Percentiles rank a stretch among this genome's conserved stretches.
Evolutionary conservation across 2,797 vertebrate genomes (phyloP).

Genomic region (Gephyroberyx darwinii): DNA sequence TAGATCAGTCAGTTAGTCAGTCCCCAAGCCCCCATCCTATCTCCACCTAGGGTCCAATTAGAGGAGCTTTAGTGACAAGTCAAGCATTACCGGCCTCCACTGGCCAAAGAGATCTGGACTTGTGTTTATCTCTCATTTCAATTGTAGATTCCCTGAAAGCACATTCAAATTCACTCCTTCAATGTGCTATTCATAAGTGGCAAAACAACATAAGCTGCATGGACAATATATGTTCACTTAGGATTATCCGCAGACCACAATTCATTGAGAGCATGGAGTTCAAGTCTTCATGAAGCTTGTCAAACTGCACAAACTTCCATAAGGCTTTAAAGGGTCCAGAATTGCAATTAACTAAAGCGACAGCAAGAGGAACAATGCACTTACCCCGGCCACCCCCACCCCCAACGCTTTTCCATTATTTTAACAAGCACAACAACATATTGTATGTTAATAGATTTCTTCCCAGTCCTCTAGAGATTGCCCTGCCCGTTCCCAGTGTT

Average conservation of each 20-base stretch:
- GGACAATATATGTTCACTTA: conserved; percentile 80
- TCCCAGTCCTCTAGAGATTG: conserved; percentile 69
- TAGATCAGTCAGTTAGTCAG: conserved; percentile 64
- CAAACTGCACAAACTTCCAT: conserved; percentile 73
- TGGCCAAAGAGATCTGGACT: conserved; percentile 73
- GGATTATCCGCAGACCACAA: conserved; percentile 77
- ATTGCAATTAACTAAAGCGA: conserved; percentile 78
- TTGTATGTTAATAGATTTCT: conserved; percentile 81
- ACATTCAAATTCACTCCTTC: conserved; percentile 78
- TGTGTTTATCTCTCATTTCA: conserved; percentile 85
- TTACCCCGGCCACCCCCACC: conserved; percentile 53
- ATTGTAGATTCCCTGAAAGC: conserved; percentile 74
- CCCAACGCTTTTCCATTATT: conserved; percentile 77
- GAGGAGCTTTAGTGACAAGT: conserved; percentile 81
- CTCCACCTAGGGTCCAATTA: conserved; percentile 86
- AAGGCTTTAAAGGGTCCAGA: conserved; percentile 69
- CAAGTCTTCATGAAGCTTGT: conserved; percentile 71
- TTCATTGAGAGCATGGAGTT: conserved; percentile 67
- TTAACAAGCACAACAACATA: conserved; percentile 79
- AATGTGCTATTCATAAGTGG: conserved; percentile 80
- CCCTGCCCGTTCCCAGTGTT: conserved; percentile 71
- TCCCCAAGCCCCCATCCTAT: conserved; percentile 69
- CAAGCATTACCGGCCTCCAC: conserved; percentile 71
- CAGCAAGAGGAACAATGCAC: conserved; percentile 73
- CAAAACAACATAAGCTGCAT: conserved; percentile 83